Percentiles rank a stretch among this genome's conserved stretches.
These are phyloP conservation scores for Regulus satrapa DNA, from an alignment of 2,113 vertebrate species.

Conservation along the genomic window DNA sequence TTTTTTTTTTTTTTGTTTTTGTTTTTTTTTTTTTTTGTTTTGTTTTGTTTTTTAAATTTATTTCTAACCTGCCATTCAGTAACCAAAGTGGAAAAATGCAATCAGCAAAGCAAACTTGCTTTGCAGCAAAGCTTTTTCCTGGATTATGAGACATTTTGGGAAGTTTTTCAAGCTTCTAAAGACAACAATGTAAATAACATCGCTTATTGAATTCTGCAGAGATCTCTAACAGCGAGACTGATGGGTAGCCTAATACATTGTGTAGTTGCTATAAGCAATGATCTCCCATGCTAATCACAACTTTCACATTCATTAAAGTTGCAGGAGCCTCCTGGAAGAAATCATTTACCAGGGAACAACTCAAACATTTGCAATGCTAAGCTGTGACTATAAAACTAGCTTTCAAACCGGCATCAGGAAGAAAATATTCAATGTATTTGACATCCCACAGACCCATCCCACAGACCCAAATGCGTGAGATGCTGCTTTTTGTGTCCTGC, in stretches of 20 bases:
- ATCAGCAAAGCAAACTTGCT: not conserved
- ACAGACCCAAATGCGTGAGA: not conserved
- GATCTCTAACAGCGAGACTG: not conserved
- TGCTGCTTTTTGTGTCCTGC: not conserved
- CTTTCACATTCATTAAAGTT: slow-evolving; percentile 10
- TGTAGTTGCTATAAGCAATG: slow-evolving; percentile 25
- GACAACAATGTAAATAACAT: not conserved
- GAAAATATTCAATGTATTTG: not conserved
- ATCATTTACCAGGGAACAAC: not conserved
- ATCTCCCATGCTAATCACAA: slow-evolving; percentile 29
- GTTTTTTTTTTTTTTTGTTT: no score
- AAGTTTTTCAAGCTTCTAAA: not conserved
- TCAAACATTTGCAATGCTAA: not conserved
- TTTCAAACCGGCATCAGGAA: not conserved
- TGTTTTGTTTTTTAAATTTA: not conserved
- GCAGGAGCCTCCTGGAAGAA: not conserved
- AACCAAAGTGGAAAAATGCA: slow-evolving; percentile 26
- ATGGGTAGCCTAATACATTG: not conserved
- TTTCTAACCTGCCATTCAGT: slow-evolving; percentile 44
- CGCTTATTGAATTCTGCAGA: not conserved
- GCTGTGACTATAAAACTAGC: not conserved
- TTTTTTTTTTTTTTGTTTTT: no score
- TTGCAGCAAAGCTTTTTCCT: not conserved
- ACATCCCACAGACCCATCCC: not conserved
- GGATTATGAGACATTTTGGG: not conserved